Evolutionary conservation across 2,113 vertebrate genomes (phyloP), one percentile per base, ranked within the genome.

Genomic region (Atlantisia rogersi): DNA sequence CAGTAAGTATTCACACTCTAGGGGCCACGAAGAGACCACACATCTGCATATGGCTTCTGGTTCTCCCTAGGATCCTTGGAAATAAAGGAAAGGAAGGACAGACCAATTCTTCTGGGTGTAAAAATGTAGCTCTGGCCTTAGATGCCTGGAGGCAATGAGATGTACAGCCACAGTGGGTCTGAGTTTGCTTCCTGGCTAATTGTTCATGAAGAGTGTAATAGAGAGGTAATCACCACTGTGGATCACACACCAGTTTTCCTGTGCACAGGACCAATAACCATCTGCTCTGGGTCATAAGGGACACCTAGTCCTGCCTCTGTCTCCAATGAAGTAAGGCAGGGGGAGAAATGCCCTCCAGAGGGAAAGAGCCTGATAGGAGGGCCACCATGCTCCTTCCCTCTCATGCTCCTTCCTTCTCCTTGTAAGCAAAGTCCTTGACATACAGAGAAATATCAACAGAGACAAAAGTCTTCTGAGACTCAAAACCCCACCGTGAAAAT

Each of bases 91-190:
- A 86, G 31, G 75, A 87, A 67, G 25, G 19, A 84, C 77, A 88
- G 28, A 15, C 16, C 10, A 40, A 4, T 9, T 78, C 12, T 71
- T 75, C 25, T 18, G 42, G 11, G 16, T 87, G 21, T 39, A 40
- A 65, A 59, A 63, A 44, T 5, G 18, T 5, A 74, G 26, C 52
- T 17, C 58, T 40, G 26, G 5, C 17, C 24, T 65, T 50, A 58
- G 26, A 60, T n/a, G 28, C 8, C 18, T 70, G 9, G 35, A 69
- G 24, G 11, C 11, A 39, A 28, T 42, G n/a, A 40, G 22, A 75
- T 0, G 0, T 39, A 55, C 11, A 86, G 44, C 8, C 25, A 46
- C 0, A 0, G 12, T 44, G 44, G 35, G 37, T 28, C 44, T 40
- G 32, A 88, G 44, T 6, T 32, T 75, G 31, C 42, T 64, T 64